Evolutionary conservation across 2,797 vertebrate genomes (phyloP), one percentile per base, ranked within the genome.

Genomic region (Sarcophilus harrisii): DNA sequence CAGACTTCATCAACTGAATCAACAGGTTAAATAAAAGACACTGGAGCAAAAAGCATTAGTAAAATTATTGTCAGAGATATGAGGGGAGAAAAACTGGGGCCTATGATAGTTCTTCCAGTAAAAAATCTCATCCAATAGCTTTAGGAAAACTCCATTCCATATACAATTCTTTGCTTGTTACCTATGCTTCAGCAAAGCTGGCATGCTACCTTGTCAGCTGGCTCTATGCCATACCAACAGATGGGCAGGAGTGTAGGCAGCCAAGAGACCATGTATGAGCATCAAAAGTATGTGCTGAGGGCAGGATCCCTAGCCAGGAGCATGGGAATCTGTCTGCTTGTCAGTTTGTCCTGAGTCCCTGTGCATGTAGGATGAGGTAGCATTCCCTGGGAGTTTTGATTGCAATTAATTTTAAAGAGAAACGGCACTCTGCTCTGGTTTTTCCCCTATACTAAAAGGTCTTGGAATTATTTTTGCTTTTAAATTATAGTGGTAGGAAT

Each of bases 211-310:
- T 98, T 96, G 96, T 94, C 93, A 97, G 96, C 98, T 99, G 99
- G 99, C 98, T 0, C 28, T 0, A 21, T 96, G 98, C 98, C 99
- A 98, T 96, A 60, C 95, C 94, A 98, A 98, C 98, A 99, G 99
- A 98, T 99, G 99, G 98, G 98, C 98, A 97, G 97, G 96, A 97
- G 94, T 62, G 93, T 93, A 98, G 98, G 97, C 98, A 98, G 98
- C 98, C 97, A 98, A 97, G 97, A 98, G 98, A 98, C 96, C 97
- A 96, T 98, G 98, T 97, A 97, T 94, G 97, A 98, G 97, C 97
- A 97, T 98, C 97, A 97, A 92, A 96, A 97, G 96, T 96, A 95
- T 98, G 96, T 97, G 98, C 98, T 91, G 97, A 98, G 98, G 98
- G 98, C 28, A 92, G 95, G 98, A 96, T 98, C 98, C 97, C 93